A percentile compares a stretch with the other conserved stretches of the same genome.
Evolutionary conservation across 2,888 invertebrate genomes (phyloP).

Genomic region (Anodontia alba): DNA sequence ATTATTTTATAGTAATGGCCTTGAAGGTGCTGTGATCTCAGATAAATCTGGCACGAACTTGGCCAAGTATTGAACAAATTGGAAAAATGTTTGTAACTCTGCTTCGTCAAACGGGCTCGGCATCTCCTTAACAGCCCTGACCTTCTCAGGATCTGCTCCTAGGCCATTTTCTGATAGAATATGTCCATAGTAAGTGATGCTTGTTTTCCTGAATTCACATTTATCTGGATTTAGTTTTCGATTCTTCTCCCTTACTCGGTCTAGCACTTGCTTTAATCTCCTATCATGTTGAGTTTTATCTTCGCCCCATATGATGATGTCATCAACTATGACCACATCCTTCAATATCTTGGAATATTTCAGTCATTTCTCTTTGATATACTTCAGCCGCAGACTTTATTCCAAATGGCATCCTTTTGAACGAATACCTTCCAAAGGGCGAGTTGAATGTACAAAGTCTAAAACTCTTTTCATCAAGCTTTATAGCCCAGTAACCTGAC

Average conservation of each 20-base stretch:
- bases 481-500: conserved; percentile 19
- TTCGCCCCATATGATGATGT: conserved; percentile 56
- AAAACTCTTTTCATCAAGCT: conserved; percentile 21
- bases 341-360: conserved; percentile 55
- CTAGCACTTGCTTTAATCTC: conserved; percentile 49
- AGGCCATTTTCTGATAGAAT: conserved; percentile 39
- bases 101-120: too few species aligned
- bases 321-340: conserved; percentile 61
- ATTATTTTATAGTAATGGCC: too few species aligned
- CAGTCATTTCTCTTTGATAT: conserved; percentile 63
- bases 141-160: conserved; percentile 52
- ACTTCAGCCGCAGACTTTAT: too few species aligned
- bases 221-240: conserved; percentile 59
- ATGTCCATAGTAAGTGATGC: conserved; percentile 56
- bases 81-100: too few species aligned
- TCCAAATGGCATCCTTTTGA: too few species aligned
- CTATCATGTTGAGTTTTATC: conserved; percentile 53
- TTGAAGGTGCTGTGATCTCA: too few species aligned
- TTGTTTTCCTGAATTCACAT: conserved; percentile 9
- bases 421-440: too few species aligned
- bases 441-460: too few species aligned
- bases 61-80: too few species aligned
- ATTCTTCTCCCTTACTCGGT: conserved; percentile 54
- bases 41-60: too few species aligned
- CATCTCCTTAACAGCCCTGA: conserved; percentile 59